Conservation (phyloP, 92 coral and sea anemone genomes). For the Paragorgia papillata region DNA sequence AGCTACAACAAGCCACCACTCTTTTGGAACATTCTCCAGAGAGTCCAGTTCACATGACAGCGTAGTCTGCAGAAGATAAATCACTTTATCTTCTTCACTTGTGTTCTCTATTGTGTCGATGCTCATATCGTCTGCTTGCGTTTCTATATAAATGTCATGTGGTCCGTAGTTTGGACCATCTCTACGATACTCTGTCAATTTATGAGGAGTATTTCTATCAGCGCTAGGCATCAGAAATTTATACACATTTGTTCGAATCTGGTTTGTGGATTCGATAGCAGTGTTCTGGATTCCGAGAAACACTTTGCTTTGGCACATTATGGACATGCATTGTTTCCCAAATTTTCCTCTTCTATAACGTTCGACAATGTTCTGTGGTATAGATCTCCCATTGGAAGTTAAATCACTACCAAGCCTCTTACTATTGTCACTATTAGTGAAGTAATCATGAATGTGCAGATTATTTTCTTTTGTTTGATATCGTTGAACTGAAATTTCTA, state of each 20-base stretch:
- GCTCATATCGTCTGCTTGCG: not conserved
- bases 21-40: not conserved
- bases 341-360: constrained; percentile 63
- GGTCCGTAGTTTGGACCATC: not conserved
- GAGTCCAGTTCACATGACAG: constrained; percentile 5
- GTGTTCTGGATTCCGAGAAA: constrained; percentile 71
- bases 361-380: constrained; percentile 36
- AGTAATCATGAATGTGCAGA: constrained; percentile 52
- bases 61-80: not conserved
- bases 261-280: constrained; percentile 56
- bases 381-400: constrained; percentile 1
- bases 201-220: too few relatives aligned
- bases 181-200: not conserved
- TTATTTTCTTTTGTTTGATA: constrained; percentile 58
- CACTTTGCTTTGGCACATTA: constrained; percentile 53
- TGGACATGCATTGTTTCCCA: constrained; percentile 53
- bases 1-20: constrained; percentile 1
- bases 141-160: not conserved
- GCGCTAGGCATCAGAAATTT: too few relatives aligned
- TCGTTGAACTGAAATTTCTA: constrained; percentile 65
- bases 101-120: not conserved
- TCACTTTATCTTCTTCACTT: not conserved
- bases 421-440: constrained; percentile 45
- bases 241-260: constrained; percentile 64
- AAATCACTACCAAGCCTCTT: constrained; percentile 50